phyloP scores from a whole-genome alignment of 2,113 vertebrate species.

The Heterocephalus glaber region DNA sequence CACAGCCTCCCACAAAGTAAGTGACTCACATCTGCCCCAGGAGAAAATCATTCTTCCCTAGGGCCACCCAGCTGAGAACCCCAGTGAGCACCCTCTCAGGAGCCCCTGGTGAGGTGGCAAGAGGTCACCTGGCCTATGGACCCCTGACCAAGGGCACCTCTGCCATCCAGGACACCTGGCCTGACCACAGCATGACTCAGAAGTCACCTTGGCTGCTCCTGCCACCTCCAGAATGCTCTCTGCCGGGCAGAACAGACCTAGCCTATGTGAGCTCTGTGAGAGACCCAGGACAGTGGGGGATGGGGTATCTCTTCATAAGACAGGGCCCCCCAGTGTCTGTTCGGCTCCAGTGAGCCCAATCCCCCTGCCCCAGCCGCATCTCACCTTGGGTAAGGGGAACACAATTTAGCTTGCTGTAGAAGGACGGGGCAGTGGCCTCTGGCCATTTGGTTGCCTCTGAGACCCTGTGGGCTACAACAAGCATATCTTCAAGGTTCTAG shows the following conservation, averaged over 20 bases:
- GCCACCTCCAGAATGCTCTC: too few species aligned
- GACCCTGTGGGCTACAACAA: not conserved
- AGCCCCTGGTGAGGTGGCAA: too few species aligned
- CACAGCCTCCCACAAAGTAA: not conserved
- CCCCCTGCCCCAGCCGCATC: too few species aligned
- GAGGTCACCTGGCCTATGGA: not conserved
- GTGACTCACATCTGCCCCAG: not conserved
- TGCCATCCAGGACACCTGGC: not conserved
- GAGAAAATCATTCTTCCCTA: not conserved
- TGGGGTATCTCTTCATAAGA: not conserved
- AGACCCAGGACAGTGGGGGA: not conserved
- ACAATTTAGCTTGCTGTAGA: not conserved
- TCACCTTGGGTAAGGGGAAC: not conserved
- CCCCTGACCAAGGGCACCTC: too few species aligned
- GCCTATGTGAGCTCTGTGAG: fast-evolving
- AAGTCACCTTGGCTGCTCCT: fast-evolving
- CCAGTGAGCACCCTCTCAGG: not conserved
- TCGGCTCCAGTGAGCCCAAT: not conserved
- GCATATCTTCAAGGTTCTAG: not conserved
- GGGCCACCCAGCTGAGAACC: not conserved
- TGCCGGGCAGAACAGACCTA: not conserved
- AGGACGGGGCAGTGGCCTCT: not conserved
- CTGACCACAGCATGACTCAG: not conserved
- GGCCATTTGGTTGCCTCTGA: not conserved
- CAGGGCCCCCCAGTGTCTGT: not conserved